Conservation (phyloP, 2,888 invertebrate genomes). For the Apamea monoglypha region DNA sequence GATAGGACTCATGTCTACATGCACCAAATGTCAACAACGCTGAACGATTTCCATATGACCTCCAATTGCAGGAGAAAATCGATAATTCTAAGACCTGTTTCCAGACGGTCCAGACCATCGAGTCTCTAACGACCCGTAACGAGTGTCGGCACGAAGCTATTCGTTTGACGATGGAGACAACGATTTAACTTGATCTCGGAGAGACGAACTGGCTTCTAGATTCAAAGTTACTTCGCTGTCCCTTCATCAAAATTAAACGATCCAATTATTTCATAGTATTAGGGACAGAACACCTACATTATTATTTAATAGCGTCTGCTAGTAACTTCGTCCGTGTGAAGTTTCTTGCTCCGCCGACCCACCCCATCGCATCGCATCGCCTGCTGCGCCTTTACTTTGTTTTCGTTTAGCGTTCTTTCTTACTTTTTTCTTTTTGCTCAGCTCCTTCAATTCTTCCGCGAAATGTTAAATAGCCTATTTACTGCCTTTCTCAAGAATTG, state of each 20-base stretch:
- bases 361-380: too few relatives aligned
- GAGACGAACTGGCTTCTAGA: background rate
- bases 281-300: background rate
- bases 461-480: too few relatives aligned
- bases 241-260: background rate
- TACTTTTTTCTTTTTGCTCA: too few relatives aligned
- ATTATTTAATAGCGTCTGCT: too few relatives aligned
- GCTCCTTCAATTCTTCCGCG: too few relatives aligned
- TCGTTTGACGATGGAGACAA: background rate
- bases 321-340: too few relatives aligned
- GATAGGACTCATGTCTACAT: background rate
- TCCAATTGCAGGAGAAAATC: conserved; percentile 2
- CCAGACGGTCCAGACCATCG: background rate
- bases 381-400: too few relatives aligned
- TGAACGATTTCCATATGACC: background rate
- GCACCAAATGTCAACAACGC: background rate
- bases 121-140: background rate
- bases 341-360: too few relatives aligned
- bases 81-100: background rate
- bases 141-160: background rate
- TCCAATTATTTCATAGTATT: background rate
- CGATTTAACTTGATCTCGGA: background rate
- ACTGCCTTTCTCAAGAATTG: too few relatives aligned
- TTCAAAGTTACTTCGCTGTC: background rate
- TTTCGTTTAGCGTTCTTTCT: too few relatives aligned